Base-by-base conservation (phyloP, 92 coral and sea anemone species). In the Porites evermanni region DNA sequence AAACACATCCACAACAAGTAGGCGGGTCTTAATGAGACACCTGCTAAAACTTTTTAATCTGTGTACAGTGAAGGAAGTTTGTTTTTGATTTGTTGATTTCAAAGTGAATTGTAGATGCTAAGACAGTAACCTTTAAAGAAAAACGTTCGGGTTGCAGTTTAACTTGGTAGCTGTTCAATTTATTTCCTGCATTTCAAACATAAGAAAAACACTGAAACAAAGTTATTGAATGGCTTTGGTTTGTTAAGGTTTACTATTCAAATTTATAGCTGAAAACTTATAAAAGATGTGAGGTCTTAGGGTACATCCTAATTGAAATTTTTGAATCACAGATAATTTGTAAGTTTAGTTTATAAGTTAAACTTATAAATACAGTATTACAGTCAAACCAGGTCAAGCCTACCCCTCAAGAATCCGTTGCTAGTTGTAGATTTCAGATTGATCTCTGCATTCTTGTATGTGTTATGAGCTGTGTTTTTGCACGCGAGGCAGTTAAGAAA, bases 151-250 rank as follows among this genome's bases (percentile, higher is more conserved):
- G 76, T 71, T 71, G 44, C 32, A 71, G 76, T 71, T 20, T 24
- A 71, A 32, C 76, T 14, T 32, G 12, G 53, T 71, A 71, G 76
- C 76, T 71, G 76, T 71, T 71, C 16, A 12, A 71, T 71, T 71
- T 71, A 71, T 71, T 71, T 71, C 76, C 76, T 6, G 76, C 76
- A 71, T 32, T 71, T 21, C 76, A 71, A 71, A 71, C 76, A 71
- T 32, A 32, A 32, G 1, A 47, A 71, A 71, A 71, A 71, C 76
- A 71, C 76, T 71, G 76, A 71, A 71, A 71, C 76, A 71, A 21
- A 71, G 76, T 71, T 71, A 71, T 71, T 71, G 32, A 71, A 71
- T 71, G 6, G 53, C 32, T 71, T 71, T 71, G 50, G 53, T 71
- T 71, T 71, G 76, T 71, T 71, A 50, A 71, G 29, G 51, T 71